Percentiles rank a stretch among this genome's conserved stretches.
These are phyloP conservation scores for Lasioglossum morio DNA, from an alignment of 2,888 invertebrate genomes.

Conservation along the genomic window DNA sequence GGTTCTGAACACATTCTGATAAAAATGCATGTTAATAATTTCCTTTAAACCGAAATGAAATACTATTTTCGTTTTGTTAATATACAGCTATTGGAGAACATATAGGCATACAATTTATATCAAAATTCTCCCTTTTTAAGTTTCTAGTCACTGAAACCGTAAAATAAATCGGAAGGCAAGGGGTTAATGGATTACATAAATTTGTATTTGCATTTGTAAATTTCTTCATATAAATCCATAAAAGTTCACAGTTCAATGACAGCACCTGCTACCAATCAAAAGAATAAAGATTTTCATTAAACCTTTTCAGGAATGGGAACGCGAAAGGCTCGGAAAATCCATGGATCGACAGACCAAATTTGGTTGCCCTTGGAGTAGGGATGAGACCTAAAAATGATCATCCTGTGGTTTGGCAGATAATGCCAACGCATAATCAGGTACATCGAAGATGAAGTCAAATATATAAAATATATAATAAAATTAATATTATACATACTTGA, in stretches of 20 bases:
- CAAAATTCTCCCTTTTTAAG: too few species aligned
- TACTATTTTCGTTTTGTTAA: too few species aligned
- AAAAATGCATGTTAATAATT: too few species aligned
- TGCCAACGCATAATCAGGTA: slow-evolving; percentile 71
- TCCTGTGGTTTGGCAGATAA: slow-evolving; percentile 76
- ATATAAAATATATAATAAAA: not conserved
- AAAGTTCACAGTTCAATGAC: not conserved
- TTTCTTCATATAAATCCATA: too few species aligned
- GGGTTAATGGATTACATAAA: not conserved
- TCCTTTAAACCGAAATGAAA: too few species aligned
- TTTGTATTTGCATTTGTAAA: too few species aligned
- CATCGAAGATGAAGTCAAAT: slow-evolving; percentile 15
- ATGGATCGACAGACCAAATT: slow-evolving; percentile 69
- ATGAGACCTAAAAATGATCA: slow-evolving; percentile 69
- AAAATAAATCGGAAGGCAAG: too few species aligned
- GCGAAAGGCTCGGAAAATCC: slow-evolving; percentile 58
- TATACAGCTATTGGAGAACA: too few species aligned
- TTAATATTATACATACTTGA: not conserved
- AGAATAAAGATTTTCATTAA: not conserved
- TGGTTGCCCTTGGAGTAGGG: slow-evolving; percentile 74
- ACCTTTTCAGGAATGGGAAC: slow-evolving; percentile 61
- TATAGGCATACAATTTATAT: too few species aligned
- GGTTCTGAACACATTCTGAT: too few species aligned
- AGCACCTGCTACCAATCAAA: not conserved
- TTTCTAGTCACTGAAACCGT: too few species aligned